Evolutionary conservation across 1,140 invertebrate species (phyloP), one percentile per base, ranked within the genome.

Genomic region (Meloidogyne chitwoodi): DNA sequence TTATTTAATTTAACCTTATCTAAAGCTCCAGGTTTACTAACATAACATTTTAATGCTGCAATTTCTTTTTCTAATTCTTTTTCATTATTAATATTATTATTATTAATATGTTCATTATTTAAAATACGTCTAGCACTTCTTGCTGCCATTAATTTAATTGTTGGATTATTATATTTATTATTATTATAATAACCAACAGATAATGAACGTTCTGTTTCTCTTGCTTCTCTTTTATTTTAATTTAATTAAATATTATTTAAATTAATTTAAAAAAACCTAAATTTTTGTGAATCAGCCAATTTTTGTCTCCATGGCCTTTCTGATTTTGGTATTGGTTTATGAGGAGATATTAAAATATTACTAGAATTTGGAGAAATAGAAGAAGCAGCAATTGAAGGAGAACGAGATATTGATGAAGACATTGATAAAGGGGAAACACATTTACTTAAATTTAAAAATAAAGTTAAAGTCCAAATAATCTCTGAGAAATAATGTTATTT

Each of bases 261-360:
- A 5, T 56, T 56, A n/a, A 5, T 22, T 56, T 56, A 8, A 38
- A 38, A 38, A 38, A 38, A 73, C 71, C 80, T 22, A 4, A 81
- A 31, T 27, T 74, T 66, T 12, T 75, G 75, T 22, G 76, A 31
- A 41, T 83, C 81, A 1, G 80, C 80, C 71, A 81, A 64, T 44
- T 75, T 61, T 69, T 83, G 80, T 56, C 80, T 38, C 80, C 80
- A 81, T 2, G 80, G 80, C 12, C 80, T 38, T 68, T 81, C 80
- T 22, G 76, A 64, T 63, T 83, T 83, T 10, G 80, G 38, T 16
- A 80, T 80, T 5, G 74, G 80, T 38, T 48, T 67, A 48, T 31
- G 64, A 29, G 66, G 24, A 44, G 56, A n/a, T n/a, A n/a, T 10
- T 68, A 29, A 56, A 56, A 56, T n/a, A 56, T n/a, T n/a, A n/a